A percentile compares a stretch with the other conserved stretches of the same genome.
Evolutionary conservation across 2,797 vertebrate species (phyloP).

Genomic region (Mormyrops attenuatus): DNA sequence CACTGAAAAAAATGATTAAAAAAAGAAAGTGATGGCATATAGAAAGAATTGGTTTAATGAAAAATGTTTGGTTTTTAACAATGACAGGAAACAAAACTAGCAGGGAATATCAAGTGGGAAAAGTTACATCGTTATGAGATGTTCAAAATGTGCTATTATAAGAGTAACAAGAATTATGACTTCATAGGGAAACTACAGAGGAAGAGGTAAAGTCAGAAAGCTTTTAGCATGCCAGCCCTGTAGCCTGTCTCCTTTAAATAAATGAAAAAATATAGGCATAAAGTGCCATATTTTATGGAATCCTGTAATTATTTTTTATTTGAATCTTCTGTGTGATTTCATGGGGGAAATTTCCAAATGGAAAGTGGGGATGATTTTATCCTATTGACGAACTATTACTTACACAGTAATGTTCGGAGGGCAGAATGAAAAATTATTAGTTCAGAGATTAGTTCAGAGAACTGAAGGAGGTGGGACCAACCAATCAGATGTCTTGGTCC

Average conservation of each 20-base stretch:
- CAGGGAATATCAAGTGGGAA: background rate
- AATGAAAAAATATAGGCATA: background rate
- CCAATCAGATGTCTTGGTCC: background rate
- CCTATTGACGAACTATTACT: background rate
- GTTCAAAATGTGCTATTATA: background rate
- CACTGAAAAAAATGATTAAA: slow-evolving; percentile 11
- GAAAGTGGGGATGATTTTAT: background rate
- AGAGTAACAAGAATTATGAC: background rate
- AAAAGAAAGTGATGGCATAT: background rate
- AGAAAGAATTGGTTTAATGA: background rate
- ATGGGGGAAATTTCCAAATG: background rate
- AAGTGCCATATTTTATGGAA: background rate
- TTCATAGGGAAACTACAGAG: background rate
- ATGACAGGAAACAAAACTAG: background rate
- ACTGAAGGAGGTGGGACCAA: background rate
- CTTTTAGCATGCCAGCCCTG: background rate
- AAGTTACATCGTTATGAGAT: background rate
- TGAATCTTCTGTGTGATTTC: background rate
- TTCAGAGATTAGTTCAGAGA: background rate
- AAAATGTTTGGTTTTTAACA: background rate
- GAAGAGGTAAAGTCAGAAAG: background rate
- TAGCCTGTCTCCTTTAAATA: background rate
- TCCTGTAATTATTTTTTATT: background rate
- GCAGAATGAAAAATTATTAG: background rate
- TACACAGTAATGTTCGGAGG: background rate